phyloP scores from a whole-genome alignment of 2,888 invertebrate species.

The Cyrtodaria siliqua region DNA sequence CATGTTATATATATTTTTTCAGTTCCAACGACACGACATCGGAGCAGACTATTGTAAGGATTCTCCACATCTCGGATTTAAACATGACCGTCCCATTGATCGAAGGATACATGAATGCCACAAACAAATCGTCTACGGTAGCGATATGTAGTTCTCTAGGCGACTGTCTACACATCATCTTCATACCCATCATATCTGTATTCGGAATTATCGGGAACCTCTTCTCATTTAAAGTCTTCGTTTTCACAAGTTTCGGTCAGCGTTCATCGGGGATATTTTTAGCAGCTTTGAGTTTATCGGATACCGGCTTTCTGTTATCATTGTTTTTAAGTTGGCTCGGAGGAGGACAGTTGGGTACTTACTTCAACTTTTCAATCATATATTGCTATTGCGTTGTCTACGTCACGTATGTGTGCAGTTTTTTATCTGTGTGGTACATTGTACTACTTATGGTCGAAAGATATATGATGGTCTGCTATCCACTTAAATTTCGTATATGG shows the following conservation, averaged over 20 bases:
- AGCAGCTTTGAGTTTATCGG: slow-evolving; percentile 92
- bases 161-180: slow-evolving; percentile 42
- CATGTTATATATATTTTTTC: too few relatives aligned
- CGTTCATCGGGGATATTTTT: slow-evolving; percentile 93
- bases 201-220: slow-evolving; percentile 92
- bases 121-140: not conserved
- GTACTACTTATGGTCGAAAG: slow-evolving; percentile 94
- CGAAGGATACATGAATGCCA: too few relatives aligned
- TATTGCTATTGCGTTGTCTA: slow-evolving; percentile 69
- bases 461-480: slow-evolving; percentile 93
- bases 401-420: slow-evolving; percentile 89
- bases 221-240: slow-evolving; percentile 91
- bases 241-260: slow-evolving; percentile 90
- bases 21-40: too few relatives aligned
- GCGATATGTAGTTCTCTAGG: slow-evolving; percentile 88
- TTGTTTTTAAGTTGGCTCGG: slow-evolving; percentile 87
- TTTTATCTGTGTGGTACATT: slow-evolving; percentile 94
- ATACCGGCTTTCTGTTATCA: slow-evolving; percentile 91
- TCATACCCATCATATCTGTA: slow-evolving; percentile 89
- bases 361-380: slow-evolving; percentile 22
- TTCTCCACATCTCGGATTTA: too few relatives aligned
- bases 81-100: too few relatives aligned
- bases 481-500: slow-evolving; percentile 87
- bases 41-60: too few relatives aligned
- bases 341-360: slow-evolving; percentile 41